Evolutionary conservation across 2,888 invertebrate genomes (phyloP).

Genomic region (Liposcelis brunnea): DNA sequence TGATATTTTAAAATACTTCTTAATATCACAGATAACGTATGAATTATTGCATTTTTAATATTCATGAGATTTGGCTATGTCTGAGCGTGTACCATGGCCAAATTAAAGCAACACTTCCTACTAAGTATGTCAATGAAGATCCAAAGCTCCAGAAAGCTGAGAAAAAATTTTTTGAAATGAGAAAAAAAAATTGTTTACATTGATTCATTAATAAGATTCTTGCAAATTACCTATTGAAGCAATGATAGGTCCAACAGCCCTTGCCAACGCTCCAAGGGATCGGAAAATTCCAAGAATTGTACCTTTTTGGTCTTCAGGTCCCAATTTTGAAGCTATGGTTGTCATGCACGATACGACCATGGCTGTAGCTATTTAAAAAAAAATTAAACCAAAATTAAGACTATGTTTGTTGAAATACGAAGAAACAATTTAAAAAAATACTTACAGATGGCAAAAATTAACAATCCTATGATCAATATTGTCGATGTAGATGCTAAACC

Average conservation of each 20-base stretch:
- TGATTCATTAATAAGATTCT: too few species aligned
- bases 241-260: slow-evolving; percentile 79
- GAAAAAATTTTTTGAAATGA: slow-evolving; percentile 24
- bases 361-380: slow-evolving; percentile 54
- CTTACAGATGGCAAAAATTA: slow-evolving; percentile 81
- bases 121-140: slow-evolving; percentile 59
- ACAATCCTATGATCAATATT: slow-evolving; percentile 63
- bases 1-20: neutral
- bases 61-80: too few species aligned
- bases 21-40: too few species aligned
- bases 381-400: slow-evolving; percentile 12
- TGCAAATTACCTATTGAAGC: slow-evolving; percentile 54
- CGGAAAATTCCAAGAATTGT: slow-evolving; percentile 85
- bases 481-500: slow-evolving; percentile 44
- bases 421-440: slow-evolving; percentile 18
- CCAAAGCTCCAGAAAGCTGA: slow-evolving; percentile 85
- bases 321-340: slow-evolving; percentile 73
- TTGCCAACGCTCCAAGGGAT: slow-evolving; percentile 82
- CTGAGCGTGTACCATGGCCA: slow-evolving; percentile 37
- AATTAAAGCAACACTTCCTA: slow-evolving; percentile 57
- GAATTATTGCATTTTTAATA: too few species aligned
- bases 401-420: neutral
- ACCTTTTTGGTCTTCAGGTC: slow-evolving; percentile 70
- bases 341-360: slow-evolving; percentile 92
- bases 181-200: slow-evolving; percentile 5